Evolutionary conservation across 2,888 invertebrate species (phyloP).

Genomic region (Hydroisotoma schaefferi): DNA sequence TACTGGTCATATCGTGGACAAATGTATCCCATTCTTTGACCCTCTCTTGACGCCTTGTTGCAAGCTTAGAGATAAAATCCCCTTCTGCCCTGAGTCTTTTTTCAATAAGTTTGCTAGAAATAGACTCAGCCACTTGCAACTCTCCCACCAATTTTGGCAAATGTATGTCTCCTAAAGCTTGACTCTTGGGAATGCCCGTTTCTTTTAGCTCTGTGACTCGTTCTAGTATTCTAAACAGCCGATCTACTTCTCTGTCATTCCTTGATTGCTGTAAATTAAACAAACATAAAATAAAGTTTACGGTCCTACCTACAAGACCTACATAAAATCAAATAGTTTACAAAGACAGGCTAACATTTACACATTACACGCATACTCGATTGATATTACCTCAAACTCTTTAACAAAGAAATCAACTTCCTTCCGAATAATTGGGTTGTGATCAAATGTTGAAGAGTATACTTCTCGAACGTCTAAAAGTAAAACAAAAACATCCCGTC

Average conservation of each 20-base stretch:
- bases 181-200: conserved; percentile 67
- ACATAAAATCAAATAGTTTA: not conserved
- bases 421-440: conserved; percentile 77
- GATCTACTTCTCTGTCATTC: conserved; percentile 73
- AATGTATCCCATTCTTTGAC: conserved; percentile 69
- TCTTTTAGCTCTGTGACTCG: conserved; percentile 73
- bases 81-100: conserved; percentile 32
- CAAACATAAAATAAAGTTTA: not conserved
- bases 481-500: too few species aligned
- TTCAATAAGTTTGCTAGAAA: conserved; percentile 38
- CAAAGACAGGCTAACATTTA: not conserved
- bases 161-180: conserved; percentile 60
- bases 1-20: conserved; percentile 72
- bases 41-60: conserved; percentile 56
- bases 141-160: conserved; percentile 64
- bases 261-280: conserved; percentile 63
- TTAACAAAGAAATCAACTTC: conserved; percentile 78
- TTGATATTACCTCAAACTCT: conserved; percentile 73
- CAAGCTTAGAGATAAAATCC: conserved; percentile 50
- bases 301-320: not conserved
- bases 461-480: conserved; percentile 71
- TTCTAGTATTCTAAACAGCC: conserved; percentile 71
- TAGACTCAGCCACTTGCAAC: conserved; percentile 59
- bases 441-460: conserved; percentile 81
- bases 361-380: not conserved